Evolutionary conservation across 1,140 invertebrate species (phyloP).

Genomic region (Macrotrachela quadricornifera): DNA sequence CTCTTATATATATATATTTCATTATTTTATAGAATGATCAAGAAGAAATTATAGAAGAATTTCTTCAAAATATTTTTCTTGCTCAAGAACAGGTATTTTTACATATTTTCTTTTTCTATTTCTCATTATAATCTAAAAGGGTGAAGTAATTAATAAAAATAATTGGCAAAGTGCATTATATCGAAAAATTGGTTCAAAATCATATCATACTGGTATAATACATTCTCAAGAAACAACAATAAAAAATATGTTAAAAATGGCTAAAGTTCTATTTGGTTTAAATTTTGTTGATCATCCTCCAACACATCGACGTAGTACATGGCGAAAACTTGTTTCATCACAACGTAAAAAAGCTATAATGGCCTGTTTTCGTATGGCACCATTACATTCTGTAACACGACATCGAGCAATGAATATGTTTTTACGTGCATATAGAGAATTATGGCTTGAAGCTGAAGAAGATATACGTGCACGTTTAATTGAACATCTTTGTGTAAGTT

Average conservation of each 20-base stretch:
- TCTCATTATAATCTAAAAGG: not conserved
- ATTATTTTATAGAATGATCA: slow-evolving; percentile 52
- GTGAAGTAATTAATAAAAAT: slow-evolving; percentile 8
- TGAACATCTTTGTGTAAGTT: too few species aligned
- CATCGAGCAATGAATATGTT: slow-evolving; percentile 96
- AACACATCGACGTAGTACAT: slow-evolving; percentile 74
- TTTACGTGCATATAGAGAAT: slow-evolving; percentile 66
- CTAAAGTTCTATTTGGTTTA: slow-evolving; percentile 87
- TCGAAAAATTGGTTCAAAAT: slow-evolving; percentile 69
- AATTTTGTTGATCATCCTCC: slow-evolving; percentile 99
- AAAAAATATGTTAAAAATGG: slow-evolving; percentile 89
- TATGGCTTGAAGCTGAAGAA: slow-evolving; percentile 87
- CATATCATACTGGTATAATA: slow-evolving; percentile 11
- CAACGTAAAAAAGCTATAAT: slow-evolving; percentile 96
- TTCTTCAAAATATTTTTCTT: slow-evolving; percentile 71
- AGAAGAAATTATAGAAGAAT: slow-evolving; percentile 80
- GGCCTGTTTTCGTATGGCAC: slow-evolving; percentile 92
- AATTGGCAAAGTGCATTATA: slow-evolving; percentile 93
- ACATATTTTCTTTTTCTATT: slow-evolving; percentile 4
- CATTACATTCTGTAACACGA: slow-evolving; percentile 85
- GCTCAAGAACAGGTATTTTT: slow-evolving; percentile 59
- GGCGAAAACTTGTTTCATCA: slow-evolving; percentile 84
- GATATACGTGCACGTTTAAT: slow-evolving; percentile 14
- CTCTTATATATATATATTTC: too few species aligned
- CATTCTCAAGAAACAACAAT: slow-evolving; percentile 49